phyloP scores from a whole-genome alignment of 2,797 vertebrate genomes.

The Apogon talboti region DNA sequence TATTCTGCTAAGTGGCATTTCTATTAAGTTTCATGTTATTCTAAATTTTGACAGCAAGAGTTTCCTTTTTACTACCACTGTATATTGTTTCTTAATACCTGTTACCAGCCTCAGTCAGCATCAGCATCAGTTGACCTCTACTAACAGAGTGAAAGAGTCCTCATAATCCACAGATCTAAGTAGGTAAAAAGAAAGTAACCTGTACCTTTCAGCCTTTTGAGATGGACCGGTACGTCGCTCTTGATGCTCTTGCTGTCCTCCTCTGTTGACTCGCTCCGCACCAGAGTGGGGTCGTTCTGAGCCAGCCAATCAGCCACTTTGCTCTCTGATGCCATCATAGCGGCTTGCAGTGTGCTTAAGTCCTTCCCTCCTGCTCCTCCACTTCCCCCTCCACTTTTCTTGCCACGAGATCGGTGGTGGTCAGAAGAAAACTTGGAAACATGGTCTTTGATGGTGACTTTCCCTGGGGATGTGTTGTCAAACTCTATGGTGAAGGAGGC shows the following conservation, averaged over 20 bases:
- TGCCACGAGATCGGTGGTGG: slow-evolving; percentile 89
- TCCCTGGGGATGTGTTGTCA: slow-evolving; percentile 94
- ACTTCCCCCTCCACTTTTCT: slow-evolving; percentile 86
- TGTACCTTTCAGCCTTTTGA: slow-evolving; percentile 97
- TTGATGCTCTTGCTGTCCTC: slow-evolving; percentile 98
- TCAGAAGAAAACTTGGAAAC: slow-evolving; percentile 92
- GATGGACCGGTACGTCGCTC: slow-evolving; percentile 95
- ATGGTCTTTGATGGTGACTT: slow-evolving; percentile 98
- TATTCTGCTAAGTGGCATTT: no score
- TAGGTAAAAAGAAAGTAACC: slow-evolving; percentile 16
- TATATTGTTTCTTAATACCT: no score
- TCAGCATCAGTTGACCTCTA: no score
- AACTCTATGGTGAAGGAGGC: slow-evolving; percentile 99
- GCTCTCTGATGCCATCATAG: slow-evolving; percentile 97
- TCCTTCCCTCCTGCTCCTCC: slow-evolving; percentile 83
- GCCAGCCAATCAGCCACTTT: slow-evolving; percentile 99
- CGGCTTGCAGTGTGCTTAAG: slow-evolving; percentile 92
- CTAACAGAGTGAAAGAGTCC: background rate
- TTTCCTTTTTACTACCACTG: no score
- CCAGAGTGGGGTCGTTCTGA: slow-evolving; percentile 94
- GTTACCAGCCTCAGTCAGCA: no score
- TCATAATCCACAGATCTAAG: background rate
- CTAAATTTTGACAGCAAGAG: no score
- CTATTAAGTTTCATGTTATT: no score
- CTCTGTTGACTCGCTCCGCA: slow-evolving; percentile 92